A percentile compares a stretch with the other conserved stretches of the same genome.
Evolutionary conservation across 2,888 invertebrate genomes (phyloP).

Genomic region (Melanargia galathea): DNA sequence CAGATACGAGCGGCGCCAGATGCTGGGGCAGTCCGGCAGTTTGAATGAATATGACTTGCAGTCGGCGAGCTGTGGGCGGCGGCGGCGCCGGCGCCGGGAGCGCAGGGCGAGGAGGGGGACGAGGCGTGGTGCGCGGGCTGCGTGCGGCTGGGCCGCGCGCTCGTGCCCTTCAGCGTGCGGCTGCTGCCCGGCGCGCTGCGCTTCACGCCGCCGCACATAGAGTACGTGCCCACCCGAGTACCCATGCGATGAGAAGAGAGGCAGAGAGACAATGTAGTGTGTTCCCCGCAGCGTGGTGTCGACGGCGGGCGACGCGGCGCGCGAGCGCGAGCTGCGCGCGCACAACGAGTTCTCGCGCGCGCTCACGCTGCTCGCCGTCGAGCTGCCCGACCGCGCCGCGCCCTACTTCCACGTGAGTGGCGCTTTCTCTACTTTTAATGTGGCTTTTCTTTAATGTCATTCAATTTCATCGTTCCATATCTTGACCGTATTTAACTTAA

Average conservation of each 20-base stretch:
- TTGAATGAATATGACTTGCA: too few relatives aligned
- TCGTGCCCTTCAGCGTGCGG: constrained; percentile 65
- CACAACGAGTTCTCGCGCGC: constrained; percentile 60
- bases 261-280: too few relatives aligned
- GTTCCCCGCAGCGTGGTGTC: constrained; percentile 56
- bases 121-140: constrained; percentile 69
- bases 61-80: constrained; percentile 61
- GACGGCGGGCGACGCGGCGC: constrained; percentile 45
- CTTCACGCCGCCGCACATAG: constrained; percentile 47
- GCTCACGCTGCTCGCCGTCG: constrained; percentile 50
- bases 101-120: constrained; percentile 35
- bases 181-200: constrained; percentile 59
- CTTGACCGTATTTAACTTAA: too few relatives aligned
- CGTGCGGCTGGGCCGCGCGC: constrained; percentile 60
- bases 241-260: not conserved
- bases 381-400: constrained; percentile 48
- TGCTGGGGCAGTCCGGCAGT: too few relatives aligned
- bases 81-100: constrained; percentile 41
- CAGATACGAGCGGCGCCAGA: too few relatives aligned
- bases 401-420: constrained; percentile 56
- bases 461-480: too few relatives aligned
- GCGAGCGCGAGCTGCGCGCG: constrained; percentile 51
- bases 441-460: too few relatives aligned
- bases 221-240: constrained; percentile 48
- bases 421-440: not conserved